Evolutionary conservation across 2,888 invertebrate genomes (phyloP).

Genomic region (Eulithis prunata): DNA sequence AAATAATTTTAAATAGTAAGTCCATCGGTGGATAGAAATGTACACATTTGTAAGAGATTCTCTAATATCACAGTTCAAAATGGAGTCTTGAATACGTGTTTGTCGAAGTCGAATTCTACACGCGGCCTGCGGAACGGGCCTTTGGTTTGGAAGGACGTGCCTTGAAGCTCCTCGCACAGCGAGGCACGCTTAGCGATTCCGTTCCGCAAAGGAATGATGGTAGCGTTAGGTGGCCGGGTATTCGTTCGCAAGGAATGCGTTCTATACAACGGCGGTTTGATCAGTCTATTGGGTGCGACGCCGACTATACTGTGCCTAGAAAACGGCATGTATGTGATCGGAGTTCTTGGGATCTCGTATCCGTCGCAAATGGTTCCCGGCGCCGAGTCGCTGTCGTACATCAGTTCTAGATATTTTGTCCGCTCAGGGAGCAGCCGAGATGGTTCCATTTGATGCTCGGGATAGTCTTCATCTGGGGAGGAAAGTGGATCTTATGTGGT

Average conservation of each 20-base stretch:
- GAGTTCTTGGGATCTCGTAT: constrained; percentile 85
- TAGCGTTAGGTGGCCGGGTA: constrained; percentile 71
- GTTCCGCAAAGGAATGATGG: constrained; percentile 71
- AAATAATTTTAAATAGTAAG: constrained; percentile 69
- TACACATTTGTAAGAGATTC: constrained; percentile 47
- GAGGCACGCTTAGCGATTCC: constrained; percentile 71
- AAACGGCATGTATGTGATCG: constrained; percentile 58
- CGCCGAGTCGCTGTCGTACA: constrained; percentile 84
- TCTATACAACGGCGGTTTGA: constrained; percentile 63
- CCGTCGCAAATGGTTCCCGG: constrained; percentile 79
- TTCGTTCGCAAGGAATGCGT: constrained; percentile 67
- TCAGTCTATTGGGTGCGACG: constrained; percentile 70
- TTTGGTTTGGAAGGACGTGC: constrained; percentile 42
- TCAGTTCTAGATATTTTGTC: constrained; percentile 87
- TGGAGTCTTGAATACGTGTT: constrained; percentile 74
- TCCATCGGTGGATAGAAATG: constrained; percentile 70
- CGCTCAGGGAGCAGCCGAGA: constrained; percentile 68
- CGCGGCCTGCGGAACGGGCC: constrained; percentile 31
- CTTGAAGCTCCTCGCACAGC: constrained; percentile 59
- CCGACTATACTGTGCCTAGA: constrained; percentile 76
- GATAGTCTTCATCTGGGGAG: constrained; percentile 69
- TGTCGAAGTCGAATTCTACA: constrained; percentile 55
- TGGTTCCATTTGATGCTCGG: constrained; percentile 74
- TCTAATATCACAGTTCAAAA: constrained; percentile 80
- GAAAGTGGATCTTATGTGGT: constrained; percentile 11